phyloP scores from a whole-genome alignment of 2,888 invertebrate genomes.

The Ochropacha duplaris region DNA sequence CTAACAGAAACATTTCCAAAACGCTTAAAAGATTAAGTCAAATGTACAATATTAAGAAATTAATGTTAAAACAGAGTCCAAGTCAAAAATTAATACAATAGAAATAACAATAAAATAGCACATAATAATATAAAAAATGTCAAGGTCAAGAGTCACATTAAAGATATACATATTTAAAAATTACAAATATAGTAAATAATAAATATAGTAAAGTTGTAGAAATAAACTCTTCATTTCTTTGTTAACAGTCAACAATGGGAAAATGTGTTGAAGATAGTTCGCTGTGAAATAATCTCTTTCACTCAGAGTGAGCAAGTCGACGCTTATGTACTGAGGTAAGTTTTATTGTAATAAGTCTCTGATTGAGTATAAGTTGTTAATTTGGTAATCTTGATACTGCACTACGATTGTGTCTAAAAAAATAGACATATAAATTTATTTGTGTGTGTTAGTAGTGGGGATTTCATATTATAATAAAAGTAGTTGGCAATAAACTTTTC shows the following conservation, averaged over 20 bases:
- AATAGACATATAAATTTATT: neutral
- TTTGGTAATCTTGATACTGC: too few species aligned
- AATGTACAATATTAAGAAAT: too few species aligned
- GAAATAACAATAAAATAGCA: too few species aligned
- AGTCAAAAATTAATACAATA: too few species aligned
- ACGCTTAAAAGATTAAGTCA: too few species aligned
- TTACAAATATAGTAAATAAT: too few species aligned
- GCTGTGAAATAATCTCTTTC: slow-evolving; percentile 98
- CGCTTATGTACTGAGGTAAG: slow-evolving; percentile 97
- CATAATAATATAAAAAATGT: too few species aligned
- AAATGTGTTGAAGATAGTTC: slow-evolving; percentile 92
- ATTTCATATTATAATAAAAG: neutral
- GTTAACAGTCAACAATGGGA: slow-evolving; percentile 92
- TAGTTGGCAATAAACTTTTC: neutral
- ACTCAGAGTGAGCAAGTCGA: slow-evolving; percentile 94
- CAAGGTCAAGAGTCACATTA: too few species aligned
- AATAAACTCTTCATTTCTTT: slow-evolving; percentile 32
- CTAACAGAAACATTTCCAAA: too few species aligned
- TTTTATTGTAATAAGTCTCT: slow-evolving; percentile 14
- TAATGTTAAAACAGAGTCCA: too few species aligned
- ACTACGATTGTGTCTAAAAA: neutral
- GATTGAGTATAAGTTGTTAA: too few species aligned
- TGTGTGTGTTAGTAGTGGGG: neutral
- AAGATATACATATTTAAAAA: too few species aligned
- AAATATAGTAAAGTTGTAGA: neutral